Evolutionary conservation across 2,797 vertebrate genomes (phyloP).

Genomic region (Gymnodraco acuticeps): DNA sequence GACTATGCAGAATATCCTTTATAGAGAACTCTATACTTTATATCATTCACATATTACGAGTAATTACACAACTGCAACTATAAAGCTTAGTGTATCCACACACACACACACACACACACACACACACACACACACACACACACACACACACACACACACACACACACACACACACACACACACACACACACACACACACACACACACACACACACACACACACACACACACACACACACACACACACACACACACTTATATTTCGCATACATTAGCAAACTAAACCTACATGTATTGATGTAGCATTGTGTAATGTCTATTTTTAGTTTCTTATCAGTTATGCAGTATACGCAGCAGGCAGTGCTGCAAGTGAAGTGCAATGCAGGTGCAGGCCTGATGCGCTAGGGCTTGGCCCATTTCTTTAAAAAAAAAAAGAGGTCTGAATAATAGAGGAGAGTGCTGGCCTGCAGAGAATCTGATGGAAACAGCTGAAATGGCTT

Average conservation of each 20-base stretch:
- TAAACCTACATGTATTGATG: not conserved
- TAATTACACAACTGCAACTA: not conserved
- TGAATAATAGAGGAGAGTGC: conserved; percentile 78
- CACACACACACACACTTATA: conserved; percentile 1
- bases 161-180: too few species aligned
- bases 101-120: too few species aligned
- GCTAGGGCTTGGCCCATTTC: conserved; percentile 64
- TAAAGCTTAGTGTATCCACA: conserved; percentile 8
- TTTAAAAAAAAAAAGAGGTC: conserved; percentile 46
- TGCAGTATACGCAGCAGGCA: conserved; percentile 50
- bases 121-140: too few species aligned
- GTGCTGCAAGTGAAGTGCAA: conserved; percentile 52
- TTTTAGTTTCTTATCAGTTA: conserved; percentile 56
- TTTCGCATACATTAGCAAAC: not conserved
- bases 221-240: not conserved
- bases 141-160: too few species aligned
- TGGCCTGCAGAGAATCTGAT: conserved; percentile 69
- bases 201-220: not conserved
- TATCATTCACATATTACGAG: not conserved
- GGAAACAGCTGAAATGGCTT: conserved; percentile 49
- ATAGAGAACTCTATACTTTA: not conserved
- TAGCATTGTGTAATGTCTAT: conserved; percentile 48
- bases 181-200: not conserved
- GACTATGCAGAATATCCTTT: conserved; percentile 17
- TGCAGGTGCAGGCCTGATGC: conserved; percentile 63